Conservation (phyloP, 2,797 vertebrate species). For the Anguilla anguilla region DNA sequence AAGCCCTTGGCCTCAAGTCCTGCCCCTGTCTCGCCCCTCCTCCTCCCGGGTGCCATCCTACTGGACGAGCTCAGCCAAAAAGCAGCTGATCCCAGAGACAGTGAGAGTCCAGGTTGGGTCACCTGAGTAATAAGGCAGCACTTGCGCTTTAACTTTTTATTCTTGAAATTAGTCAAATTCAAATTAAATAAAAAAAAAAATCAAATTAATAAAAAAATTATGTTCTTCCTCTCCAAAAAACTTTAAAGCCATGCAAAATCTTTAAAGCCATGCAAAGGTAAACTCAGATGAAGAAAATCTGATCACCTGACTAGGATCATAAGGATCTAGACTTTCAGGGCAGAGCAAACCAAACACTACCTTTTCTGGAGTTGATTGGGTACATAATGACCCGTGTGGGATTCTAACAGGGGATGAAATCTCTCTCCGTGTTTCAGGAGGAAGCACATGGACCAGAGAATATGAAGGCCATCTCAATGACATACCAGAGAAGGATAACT, state of each 20-base stretch:
- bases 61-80: not conserved
- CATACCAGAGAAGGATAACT: not conserved
- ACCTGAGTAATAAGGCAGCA: not conserved
- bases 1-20: conserved; percentile 27
- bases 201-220: too few relatives aligned
- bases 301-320: too few relatives aligned
- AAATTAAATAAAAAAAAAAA: too few relatives aligned
- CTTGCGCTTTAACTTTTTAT: not conserved
- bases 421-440: not conserved
- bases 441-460: not conserved
- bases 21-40: not conserved
- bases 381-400: not conserved
- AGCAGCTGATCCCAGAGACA: not conserved
- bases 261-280: not conserved
- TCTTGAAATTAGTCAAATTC: not conserved
- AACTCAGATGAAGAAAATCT: too few relatives aligned
- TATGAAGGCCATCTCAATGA: not conserved
- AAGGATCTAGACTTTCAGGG: not conserved
- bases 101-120: not conserved
- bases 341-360: too few relatives aligned
- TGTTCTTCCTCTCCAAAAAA: too few relatives aligned
- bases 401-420: not conserved
- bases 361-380: too few relatives aligned
- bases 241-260: not conserved
- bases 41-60: not conserved